Percentiles rank a stretch among this genome's conserved stretches.
Conservation (phyloP, 2,888 invertebrate species). For the Parnassius orleans region DNA sequence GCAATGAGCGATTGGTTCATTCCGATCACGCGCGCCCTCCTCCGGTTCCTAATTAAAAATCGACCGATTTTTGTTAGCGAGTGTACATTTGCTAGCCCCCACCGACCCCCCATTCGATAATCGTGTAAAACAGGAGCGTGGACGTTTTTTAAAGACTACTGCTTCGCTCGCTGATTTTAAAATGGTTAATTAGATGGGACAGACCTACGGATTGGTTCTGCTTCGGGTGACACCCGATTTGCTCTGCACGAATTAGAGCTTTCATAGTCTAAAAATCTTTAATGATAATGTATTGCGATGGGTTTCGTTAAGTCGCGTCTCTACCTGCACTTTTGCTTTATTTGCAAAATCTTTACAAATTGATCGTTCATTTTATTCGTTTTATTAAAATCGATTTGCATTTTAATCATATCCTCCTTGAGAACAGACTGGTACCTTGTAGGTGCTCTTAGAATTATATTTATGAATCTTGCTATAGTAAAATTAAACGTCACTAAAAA, state of each 20-base stretch:
- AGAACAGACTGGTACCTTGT: no score
- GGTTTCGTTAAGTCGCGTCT: no score
- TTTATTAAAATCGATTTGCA: no score
- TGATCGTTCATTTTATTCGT: no score
- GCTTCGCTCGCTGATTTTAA: slow-evolving; percentile 39
- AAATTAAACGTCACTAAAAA: no score
- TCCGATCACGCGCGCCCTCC: slow-evolving; percentile 65
- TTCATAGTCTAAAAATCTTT: slow-evolving; percentile 3
- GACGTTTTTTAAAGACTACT: slow-evolving; percentile 43
- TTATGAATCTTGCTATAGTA: no score
- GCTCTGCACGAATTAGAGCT: slow-evolving; percentile 18
- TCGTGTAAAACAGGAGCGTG: slow-evolving; percentile 43
- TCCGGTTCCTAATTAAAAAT: slow-evolving; percentile 75
- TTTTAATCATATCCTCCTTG: no score
- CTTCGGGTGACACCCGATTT: slow-evolving; percentile 24
- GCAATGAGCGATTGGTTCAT: slow-evolving; percentile 63
- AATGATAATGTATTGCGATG: neutral
- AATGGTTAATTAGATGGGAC: slow-evolving; percentile 40
- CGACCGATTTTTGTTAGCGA: slow-evolving; percentile 73
- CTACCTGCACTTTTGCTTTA: no score
- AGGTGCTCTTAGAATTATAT: no score
- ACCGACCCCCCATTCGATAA: slow-evolving; percentile 33
- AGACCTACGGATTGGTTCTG: slow-evolving; percentile 17
- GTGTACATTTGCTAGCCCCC: slow-evolving; percentile 56
- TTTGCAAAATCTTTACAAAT: no score